phyloP scores from a whole-genome alignment of 2,797 vertebrate genomes.

The Rhinogobio ventralis region DNA sequence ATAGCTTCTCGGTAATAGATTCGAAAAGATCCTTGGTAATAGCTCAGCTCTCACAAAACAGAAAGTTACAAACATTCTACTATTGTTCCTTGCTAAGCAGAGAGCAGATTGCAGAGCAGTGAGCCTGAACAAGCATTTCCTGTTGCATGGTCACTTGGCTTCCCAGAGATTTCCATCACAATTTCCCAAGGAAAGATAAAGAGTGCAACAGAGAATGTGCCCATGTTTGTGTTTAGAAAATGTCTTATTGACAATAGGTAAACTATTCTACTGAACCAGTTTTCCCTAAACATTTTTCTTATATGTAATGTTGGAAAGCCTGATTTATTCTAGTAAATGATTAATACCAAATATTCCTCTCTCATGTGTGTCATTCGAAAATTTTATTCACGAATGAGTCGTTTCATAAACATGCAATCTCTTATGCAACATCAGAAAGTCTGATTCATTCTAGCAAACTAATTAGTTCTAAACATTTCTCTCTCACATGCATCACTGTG shows the following conservation, averaged over 20 bases:
- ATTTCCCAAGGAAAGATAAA: conserved; percentile 5
- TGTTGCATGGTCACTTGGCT: conserved; percentile 9
- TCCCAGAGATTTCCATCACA: conserved; percentile 2
- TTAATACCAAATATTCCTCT: not conserved
- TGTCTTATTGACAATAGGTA: conserved; percentile 35
- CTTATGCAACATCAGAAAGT: not conserved
- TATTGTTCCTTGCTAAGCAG: conserved; percentile 24
- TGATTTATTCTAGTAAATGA: not conserved
- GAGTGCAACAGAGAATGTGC: not conserved
- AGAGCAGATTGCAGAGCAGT: conserved; percentile 22
- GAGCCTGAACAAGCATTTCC: conserved; percentile 26
- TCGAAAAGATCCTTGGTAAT: conserved; percentile 12
- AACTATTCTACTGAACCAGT: not conserved
- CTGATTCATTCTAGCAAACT: not conserved
- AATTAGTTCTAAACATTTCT: not conserved
- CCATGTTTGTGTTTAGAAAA: conserved; percentile 24
- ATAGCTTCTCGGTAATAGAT: conserved; percentile 39
- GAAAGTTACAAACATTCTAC: conserved; percentile 1
- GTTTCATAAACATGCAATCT: not conserved
- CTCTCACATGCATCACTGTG: not conserved
- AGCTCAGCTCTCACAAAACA: not conserved
- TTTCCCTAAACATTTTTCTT: not conserved
- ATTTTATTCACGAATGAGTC: not conserved
- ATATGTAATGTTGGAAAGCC: not conserved
- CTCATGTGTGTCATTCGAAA: not conserved